Conservation (phyloP, 1,140 invertebrate species). For the Heliconius eleuchia region DNA sequence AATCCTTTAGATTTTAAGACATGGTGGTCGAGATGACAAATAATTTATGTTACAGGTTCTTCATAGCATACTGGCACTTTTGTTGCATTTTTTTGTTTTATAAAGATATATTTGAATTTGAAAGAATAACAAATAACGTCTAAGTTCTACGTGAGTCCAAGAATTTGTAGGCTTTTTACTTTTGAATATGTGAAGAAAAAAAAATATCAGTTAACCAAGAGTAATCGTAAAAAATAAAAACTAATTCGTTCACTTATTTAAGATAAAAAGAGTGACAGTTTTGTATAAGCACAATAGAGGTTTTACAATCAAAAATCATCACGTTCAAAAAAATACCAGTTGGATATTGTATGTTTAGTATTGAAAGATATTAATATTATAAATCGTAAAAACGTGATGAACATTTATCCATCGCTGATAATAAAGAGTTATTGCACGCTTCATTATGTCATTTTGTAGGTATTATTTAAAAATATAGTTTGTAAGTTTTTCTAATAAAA, state of each 20-base stretch:
- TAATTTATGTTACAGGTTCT: background rate
- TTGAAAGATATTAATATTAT: background rate
- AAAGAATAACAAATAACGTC: too few species aligned
- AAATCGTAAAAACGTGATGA: background rate
- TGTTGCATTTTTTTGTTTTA: too few species aligned
- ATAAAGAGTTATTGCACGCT: background rate
- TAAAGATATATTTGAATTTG: too few species aligned
- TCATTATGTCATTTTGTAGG: background rate
- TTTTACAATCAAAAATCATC: background rate
- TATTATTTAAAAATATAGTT: background rate
- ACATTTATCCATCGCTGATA: background rate
- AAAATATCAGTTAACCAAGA: too few species aligned
- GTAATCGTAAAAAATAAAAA: too few species aligned
- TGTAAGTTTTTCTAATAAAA: too few species aligned
- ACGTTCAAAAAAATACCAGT: background rate
- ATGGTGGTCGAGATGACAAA: conserved; percentile 44
- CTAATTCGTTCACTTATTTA: too few species aligned
- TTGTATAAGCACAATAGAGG: background rate
- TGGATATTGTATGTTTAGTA: background rate
- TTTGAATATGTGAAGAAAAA: too few species aligned
- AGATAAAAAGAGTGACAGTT: background rate
- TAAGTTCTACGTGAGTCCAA: too few species aligned
- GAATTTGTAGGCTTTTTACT: too few species aligned
- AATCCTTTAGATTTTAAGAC: conserved; percentile 56
- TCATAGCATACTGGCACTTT: too few species aligned